Percentiles rank a stretch among this genome's conserved stretches.
Evolutionary conservation across 2,113 vertebrate species (phyloP).

Genomic region (Enhydra lutris): DNA sequence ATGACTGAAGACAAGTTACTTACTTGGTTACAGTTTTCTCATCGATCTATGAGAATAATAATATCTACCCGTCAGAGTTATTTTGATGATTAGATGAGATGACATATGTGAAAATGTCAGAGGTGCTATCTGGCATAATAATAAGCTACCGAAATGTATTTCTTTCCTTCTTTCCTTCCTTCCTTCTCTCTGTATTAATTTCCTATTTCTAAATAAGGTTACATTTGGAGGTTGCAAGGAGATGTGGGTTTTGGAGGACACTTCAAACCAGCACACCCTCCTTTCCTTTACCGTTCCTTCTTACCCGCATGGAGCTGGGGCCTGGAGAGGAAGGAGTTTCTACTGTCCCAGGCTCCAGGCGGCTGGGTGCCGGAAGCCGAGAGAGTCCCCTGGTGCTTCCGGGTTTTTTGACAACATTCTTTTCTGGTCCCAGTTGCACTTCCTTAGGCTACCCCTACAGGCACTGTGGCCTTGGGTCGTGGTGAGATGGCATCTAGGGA

Average conservation of each 20-base stretch:
- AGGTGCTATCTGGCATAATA: neutral
- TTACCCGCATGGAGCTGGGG: neutral
- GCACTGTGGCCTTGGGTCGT: neutral
- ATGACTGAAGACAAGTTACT: neutral
- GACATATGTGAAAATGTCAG: neutral
- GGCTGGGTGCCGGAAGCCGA: fast-evolving
- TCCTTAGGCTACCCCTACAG: neutral
- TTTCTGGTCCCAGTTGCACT: neutral
- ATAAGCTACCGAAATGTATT: neutral
- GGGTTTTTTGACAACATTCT: neutral
- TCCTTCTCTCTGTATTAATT: neutral
- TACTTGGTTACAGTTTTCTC: neutral
- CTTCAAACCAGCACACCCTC: neutral
- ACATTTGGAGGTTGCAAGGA: neutral
- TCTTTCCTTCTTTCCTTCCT: neutral
- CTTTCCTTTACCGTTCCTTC: neutral
- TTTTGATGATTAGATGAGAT: neutral
- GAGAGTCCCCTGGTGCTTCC: neutral
- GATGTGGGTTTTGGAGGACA: neutral
- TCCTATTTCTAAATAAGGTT: neutral
- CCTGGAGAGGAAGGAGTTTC: neutral
- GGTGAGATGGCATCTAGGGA: neutral
- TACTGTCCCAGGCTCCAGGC: neutral
- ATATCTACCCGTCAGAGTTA: neutral
- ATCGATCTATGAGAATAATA: neutral